A percentile compares a stretch with the other conserved stretches of the same genome.
phyloP scores from a whole-genome alignment of 2,113 vertebrate genomes.

The Phaetusa simplex region DNA sequence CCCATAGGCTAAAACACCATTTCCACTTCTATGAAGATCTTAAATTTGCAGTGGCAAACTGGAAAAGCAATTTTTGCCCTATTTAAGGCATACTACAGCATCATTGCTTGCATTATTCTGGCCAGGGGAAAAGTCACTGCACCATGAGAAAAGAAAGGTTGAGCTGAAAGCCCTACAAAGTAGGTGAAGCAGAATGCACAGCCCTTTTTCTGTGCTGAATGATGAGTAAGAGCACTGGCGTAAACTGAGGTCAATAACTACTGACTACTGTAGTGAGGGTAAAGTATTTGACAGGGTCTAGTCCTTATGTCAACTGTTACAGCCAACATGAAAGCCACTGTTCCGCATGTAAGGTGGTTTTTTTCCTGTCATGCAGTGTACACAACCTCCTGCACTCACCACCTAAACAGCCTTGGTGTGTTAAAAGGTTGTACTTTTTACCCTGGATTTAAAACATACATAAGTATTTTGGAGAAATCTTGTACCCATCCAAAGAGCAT shows the following conservation, averaged over 20 bases:
- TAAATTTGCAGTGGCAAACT: not conserved
- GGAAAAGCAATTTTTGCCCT: not conserved
- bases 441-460: not conserved
- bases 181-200: not conserved
- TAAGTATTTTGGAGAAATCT: not conserved
- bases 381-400: not conserved
- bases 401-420: not conserved
- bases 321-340: not conserved
- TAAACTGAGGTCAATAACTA: not conserved
- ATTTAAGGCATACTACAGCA: not conserved
- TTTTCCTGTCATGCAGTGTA: not conserved
- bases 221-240: not conserved
- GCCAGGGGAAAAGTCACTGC: not conserved
- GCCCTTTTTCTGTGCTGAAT: not conserved
- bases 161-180: not conserved
- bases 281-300: not conserved
- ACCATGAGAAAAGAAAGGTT: not conserved
- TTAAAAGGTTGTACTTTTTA: not conserved
- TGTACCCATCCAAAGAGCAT: not conserved
- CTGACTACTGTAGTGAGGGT: not conserved
- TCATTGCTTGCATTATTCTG: not conserved
- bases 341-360: not conserved
- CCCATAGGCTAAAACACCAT: not conserved
- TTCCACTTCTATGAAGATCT: not conserved
- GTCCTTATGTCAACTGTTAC: not conserved